Base-by-base conservation (phyloP, 2,797 vertebrate genomes). In the Gymnoscopelus microlampas region DNA sequence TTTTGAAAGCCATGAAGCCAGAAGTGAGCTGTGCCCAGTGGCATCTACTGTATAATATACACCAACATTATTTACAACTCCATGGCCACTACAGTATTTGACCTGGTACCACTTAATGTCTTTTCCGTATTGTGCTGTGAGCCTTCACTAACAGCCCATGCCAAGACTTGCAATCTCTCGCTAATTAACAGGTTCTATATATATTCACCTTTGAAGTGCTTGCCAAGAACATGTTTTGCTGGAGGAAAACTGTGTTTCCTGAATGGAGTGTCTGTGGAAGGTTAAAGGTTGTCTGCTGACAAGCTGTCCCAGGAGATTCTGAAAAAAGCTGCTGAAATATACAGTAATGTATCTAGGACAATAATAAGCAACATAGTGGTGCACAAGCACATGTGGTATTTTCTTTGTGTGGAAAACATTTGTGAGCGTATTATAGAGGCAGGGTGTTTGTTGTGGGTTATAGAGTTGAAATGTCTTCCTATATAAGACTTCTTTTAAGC, bases 151-250 rank as follows among this genome's bases (percentile, higher is more conserved):
- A 53, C 32, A 60, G 15, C 9, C 19, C 15, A 13, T 54, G 60
- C 62, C 29, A 63, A 14, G n/a, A 1, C 5, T 1, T 1, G 44
- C 63, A 15, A 13, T 44, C 54, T 26, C 23, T 54, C 8, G 48
- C 39, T 26, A 11, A 44, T 56, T 53, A 14, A 13, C 39, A 11
- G 23, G 49, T 68, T 15, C 49, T 53, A 14, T 44, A 44, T 44
- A 44, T 44, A 44, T 10, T 54, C 23, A 54, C 50, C 50, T 62
- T 47, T 62, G 60, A 70, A 62, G 53, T 62, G 35, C 49, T 60
- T 19, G 29, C n/a, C 26, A 13, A 62, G 9, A 54, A 55, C 32
- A 55, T 54, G 29, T 15, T 32, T 48, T 12, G 39, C 39, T 10
- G n/a, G 13, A 35, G 61, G 61, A 53, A 15, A 32, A 59, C 5